phyloP scores from a whole-genome alignment of 2,888 invertebrate species.

The Noctuana brunneofusca region DNA sequence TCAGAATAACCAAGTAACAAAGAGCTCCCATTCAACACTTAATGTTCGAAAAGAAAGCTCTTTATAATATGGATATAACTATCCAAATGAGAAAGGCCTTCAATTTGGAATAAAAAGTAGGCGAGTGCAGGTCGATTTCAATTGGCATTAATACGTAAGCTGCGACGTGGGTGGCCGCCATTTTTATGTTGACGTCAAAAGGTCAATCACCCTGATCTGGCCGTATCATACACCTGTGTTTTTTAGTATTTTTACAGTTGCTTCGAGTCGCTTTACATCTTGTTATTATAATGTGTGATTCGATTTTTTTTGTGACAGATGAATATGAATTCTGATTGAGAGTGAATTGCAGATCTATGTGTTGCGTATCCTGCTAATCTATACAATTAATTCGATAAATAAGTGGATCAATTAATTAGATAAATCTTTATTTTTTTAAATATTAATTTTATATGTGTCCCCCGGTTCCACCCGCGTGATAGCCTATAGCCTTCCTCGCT shows the following conservation, averaged over 20 bases:
- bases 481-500: too few species aligned
- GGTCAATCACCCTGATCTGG: constrained; percentile 62
- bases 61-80: constrained; percentile 40
- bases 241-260: constrained; percentile 58
- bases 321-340: constrained; percentile 6
- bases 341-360: too few species aligned
- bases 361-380: too few species aligned
- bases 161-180: constrained; percentile 74
- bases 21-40: neutral
- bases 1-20: neutral
- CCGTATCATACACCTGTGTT: constrained; percentile 57
- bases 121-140: constrained; percentile 41
- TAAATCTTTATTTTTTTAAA: too few species aligned
- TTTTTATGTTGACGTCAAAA: constrained; percentile 72
- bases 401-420: too few species aligned
- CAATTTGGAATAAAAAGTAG: constrained; percentile 2
- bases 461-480: too few species aligned
- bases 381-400: too few species aligned
- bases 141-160: constrained; percentile 36
- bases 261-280: constrained; percentile 38
- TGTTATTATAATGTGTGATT: constrained; percentile 34
- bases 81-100: constrained; percentile 35
- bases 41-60: constrained; percentile 36
- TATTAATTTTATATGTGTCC: too few species aligned
- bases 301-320: constrained; percentile 3